A percentile compares a stretch with the other conserved stretches of the same genome.
Conservation (phyloP, 2,797 vertebrate genomes). For the Hydrophis major region DNA sequence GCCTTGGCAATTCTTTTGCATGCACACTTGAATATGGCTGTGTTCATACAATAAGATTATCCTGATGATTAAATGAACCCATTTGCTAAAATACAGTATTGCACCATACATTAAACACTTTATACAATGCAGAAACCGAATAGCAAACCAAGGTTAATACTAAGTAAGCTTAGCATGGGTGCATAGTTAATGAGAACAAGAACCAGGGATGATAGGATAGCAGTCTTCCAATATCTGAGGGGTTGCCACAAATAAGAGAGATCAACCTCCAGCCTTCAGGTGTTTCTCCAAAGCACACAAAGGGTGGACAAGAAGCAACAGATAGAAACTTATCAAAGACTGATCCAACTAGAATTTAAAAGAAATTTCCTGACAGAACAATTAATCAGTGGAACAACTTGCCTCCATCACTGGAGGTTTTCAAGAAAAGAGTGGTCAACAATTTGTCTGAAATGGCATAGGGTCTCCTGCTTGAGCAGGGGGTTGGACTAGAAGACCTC, state of each 20-base stretch:
- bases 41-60: neutral
- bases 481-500: neutral
- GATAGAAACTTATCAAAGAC: neutral
- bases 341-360: neutral
- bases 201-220: neutral
- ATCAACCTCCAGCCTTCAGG: neutral
- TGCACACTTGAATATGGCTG: neutral
- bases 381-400: neutral
- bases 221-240: neutral
- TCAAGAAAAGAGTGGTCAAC: neutral
- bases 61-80: neutral
- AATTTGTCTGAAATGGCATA: neutral
- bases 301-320: neutral
- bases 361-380: neutral
- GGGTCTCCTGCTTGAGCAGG: too few relatives aligned
- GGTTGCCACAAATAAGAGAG: neutral
- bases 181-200: neutral
- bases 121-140: neutral
- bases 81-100: neutral
- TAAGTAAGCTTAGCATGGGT: neutral
- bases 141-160: neutral
- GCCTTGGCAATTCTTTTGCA: constrained; percentile 2
- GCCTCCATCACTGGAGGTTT: neutral
- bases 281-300: neutral
- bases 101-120: neutral